Conservation (phyloP, 2,113 vertebrate genomes). For the Vireo altiloquus region DNA sequence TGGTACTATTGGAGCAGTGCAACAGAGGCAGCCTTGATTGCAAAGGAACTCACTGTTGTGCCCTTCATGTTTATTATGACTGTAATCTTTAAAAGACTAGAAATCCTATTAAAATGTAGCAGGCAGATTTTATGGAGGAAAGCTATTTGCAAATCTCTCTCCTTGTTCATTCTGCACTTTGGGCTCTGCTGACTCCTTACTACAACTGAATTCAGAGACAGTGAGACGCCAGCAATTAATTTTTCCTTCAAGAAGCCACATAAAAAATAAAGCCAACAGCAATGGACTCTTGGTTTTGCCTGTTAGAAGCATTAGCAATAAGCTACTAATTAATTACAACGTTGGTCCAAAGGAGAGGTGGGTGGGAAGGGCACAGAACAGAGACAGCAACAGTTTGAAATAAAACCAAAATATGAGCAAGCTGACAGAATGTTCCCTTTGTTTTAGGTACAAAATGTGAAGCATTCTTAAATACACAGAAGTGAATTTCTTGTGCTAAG, state of each 20-base stretch:
- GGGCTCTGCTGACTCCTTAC: not conserved
- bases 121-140: not conserved
- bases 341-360: not conserved
- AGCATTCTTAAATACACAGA: not conserved
- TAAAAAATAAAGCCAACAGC: not conserved
- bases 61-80: not conserved
- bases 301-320: not conserved
- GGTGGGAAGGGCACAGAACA: not conserved
- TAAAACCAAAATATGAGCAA: slow-evolving; percentile 10
- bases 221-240: not conserved
- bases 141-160: not conserved
- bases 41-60: not conserved
- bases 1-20: not conserved
- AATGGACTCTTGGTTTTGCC: not conserved
- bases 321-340: not conserved
- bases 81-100: not conserved
- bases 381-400: not conserved
- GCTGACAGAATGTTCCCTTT: slow-evolving; percentile 41
- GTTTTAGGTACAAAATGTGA: slow-evolving; percentile 45
- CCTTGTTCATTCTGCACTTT: not conserved
- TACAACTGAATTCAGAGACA: not conserved
- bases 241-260: not conserved
- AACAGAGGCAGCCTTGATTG: slow-evolving; percentile 24
- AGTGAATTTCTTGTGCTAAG: slow-evolving; percentile 5
- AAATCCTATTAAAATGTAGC: not conserved